A percentile compares a stretch with the other conserved stretches of the same genome.
These are phyloP conservation scores for Drosophila austrosaltans DNA, from an alignment of 2,888 invertebrate species.

Conservation along the genomic window DNA sequence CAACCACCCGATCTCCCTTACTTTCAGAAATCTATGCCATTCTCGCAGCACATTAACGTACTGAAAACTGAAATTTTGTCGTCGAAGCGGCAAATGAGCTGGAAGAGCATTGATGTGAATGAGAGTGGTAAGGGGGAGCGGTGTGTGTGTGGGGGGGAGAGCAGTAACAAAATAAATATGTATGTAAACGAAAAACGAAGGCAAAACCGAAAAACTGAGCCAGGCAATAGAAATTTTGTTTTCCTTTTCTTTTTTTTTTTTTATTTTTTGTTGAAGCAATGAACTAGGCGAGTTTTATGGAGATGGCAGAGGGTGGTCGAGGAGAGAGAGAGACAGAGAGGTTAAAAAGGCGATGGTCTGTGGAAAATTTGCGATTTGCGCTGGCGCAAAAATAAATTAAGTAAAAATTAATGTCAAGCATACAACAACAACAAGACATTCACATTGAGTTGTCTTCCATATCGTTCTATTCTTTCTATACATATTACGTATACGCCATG, in stretches of 20 bases:
- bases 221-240: conserved; percentile 30
- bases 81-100: conserved; percentile 78
- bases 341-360: conserved; percentile 38
- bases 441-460: conserved; percentile 20
- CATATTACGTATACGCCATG: conserved; percentile 53
- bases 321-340: conserved; percentile 44
- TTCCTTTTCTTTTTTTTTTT: not conserved
- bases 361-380: conserved; percentile 66
- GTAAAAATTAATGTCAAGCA: conserved; percentile 77
- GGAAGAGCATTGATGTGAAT: conserved; percentile 48
- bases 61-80: conserved; percentile 73
- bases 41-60: conserved; percentile 60
- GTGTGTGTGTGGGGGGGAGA: conserved; percentile 7
- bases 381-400: conserved; percentile 79
- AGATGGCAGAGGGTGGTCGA: no score
- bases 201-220: conserved; percentile 37
- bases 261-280: not conserved
- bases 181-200: conserved; percentile 54
- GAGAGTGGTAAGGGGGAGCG: not conserved
- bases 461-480: not conserved
- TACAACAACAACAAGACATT: conserved; percentile 13
- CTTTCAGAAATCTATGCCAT: not conserved
- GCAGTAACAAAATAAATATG: conserved; percentile 72
- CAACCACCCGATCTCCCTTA: not conserved
- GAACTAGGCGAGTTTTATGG: not conserved